A percentile compares a stretch with the other conserved stretches of the same genome.
Conservation (phyloP, 2,888 invertebrate species). For the Phorcus lineatus region DNA sequence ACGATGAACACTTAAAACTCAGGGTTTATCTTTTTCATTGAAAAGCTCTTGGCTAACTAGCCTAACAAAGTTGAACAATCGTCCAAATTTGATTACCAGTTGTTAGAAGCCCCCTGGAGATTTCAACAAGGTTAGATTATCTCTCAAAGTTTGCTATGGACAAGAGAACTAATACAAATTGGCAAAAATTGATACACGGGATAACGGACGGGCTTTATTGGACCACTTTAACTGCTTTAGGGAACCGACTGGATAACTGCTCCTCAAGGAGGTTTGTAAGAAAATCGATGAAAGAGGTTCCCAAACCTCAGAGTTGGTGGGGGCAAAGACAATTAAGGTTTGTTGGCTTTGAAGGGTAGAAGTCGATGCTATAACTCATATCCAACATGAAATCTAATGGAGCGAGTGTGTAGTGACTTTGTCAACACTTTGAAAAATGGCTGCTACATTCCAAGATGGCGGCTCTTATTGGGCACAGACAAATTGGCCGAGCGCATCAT, state of each 20-base stretch:
- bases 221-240: not conserved
- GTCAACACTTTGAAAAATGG: not conserved
- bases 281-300: conserved; percentile 13
- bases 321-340: conserved; percentile 1
- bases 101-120: conserved; percentile 8
- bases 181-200: conserved; percentile 20
- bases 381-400: not conserved
- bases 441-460: not conserved
- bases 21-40: no score
- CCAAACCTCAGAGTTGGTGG: not conserved
- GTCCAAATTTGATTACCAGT: conserved; percentile 22
- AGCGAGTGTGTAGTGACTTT: not conserved
- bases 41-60: not conserved
- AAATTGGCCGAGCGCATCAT: conserved; percentile 5
- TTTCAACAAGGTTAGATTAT: conserved; percentile 14
- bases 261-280: not conserved
- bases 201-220: conserved; percentile 9
- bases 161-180: conserved; percentile 27
- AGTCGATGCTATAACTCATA: conserved; percentile 1
- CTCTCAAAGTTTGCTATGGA: conserved; percentile 1
- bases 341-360: not conserved
- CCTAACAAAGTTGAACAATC: conserved; percentile 13
- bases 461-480: conserved; percentile 8
- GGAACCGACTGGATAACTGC: not conserved
- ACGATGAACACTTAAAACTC: no score